These are phyloP conservation scores for Uloborus diversus DNA, from an alignment of 1,140 invertebrate species.

Conservation along the genomic window DNA sequence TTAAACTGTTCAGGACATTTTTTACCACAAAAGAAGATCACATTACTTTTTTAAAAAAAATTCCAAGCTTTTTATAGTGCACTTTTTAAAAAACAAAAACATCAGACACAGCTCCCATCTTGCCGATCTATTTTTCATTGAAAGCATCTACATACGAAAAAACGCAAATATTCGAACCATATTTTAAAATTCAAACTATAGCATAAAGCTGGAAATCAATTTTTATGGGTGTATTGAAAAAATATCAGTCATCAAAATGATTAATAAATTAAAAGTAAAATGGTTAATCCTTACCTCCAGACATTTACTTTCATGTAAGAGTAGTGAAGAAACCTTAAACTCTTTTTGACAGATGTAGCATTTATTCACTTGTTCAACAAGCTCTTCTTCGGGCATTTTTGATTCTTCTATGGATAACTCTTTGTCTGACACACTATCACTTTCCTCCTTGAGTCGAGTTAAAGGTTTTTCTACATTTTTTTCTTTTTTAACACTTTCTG, in stretches of 20 bases:
- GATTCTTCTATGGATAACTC: neutral
- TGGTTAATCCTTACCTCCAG: constrained; percentile 57
- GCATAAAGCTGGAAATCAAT: neutral
- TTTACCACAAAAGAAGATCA: too few relatives aligned
- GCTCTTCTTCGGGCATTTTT: neutral
- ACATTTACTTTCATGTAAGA: constrained; percentile 66
- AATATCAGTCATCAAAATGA: too few relatives aligned
- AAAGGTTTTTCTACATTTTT: neutral
- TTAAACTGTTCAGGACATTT: too few relatives aligned
- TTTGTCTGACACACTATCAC: neutral
- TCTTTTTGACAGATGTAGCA: constrained; percentile 68
- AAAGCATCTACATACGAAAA: too few relatives aligned
- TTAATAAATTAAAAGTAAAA: neutral
- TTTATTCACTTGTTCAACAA: constrained; percentile 58
- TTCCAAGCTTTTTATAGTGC: too few relatives aligned
- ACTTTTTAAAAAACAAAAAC: too few relatives aligned
- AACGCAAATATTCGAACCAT: too few relatives aligned
- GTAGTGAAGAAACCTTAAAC: constrained; percentile 63
- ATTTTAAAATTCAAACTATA: too few relatives aligned
- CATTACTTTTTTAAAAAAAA: too few relatives aligned
- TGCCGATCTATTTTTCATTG: too few relatives aligned
- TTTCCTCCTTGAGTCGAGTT: neutral
- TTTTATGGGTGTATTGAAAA: too few relatives aligned
- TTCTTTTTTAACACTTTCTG: neutral
- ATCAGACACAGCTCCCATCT: too few relatives aligned